Evolutionary conservation across 2,113 vertebrate species (phyloP).

Genomic region (Struthio camelus): DNA sequence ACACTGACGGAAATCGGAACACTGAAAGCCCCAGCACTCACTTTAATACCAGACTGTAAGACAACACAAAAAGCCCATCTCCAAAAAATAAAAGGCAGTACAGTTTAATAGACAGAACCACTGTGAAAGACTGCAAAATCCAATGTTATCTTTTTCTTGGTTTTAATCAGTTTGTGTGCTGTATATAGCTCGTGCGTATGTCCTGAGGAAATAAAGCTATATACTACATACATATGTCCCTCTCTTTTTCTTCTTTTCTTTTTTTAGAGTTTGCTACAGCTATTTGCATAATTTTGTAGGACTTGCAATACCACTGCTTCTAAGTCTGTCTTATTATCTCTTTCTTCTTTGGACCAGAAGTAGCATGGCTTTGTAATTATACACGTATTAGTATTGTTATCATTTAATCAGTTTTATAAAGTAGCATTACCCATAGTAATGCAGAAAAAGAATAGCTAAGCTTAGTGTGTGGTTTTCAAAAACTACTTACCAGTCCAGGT

Average conservation of each 20-base stretch:
- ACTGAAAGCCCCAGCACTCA: background rate
- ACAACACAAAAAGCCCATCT: background rate
- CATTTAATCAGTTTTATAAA: accelerated
- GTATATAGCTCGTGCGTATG: background rate
- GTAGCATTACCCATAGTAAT: background rate
- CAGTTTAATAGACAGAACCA: background rate
- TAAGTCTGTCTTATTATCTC: background rate
- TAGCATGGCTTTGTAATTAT: background rate
- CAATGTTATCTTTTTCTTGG: background rate
- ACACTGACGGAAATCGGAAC: background rate
- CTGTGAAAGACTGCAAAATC: background rate
- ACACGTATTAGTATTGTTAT: background rate
- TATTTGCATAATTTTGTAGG: background rate
- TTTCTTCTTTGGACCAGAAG: background rate
- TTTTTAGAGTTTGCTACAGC: background rate
- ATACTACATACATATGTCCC: background rate
- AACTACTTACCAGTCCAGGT: background rate
- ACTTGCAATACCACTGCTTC: background rate
- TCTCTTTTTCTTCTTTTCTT: background rate
- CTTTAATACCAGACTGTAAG: background rate
- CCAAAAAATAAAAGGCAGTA: background rate
- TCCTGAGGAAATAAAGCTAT: background rate
- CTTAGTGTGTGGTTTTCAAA: background rate
- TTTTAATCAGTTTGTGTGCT: background rate
- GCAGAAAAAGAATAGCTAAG: background rate